Evolutionary conservation across 1,140 invertebrate species (phyloP), one percentile per base, ranked within the genome.

Genomic region (Diachasma alloeum): DNA sequence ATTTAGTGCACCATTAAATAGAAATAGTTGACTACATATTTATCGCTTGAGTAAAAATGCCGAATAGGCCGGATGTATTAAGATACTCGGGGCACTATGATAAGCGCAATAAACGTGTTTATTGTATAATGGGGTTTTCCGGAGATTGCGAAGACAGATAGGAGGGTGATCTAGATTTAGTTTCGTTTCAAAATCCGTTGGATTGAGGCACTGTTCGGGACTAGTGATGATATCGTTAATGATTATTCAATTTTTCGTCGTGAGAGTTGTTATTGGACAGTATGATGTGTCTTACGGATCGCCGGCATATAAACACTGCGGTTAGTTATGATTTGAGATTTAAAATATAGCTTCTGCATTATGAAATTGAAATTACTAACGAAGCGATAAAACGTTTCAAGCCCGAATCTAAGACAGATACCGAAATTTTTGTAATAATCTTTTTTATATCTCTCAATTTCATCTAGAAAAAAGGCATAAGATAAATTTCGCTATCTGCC

Each of bases 271-370:
- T 19, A 22, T 17, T 10, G 19, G 48, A 53, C 77, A 78, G 6
- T 37, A 72, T 11, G 77, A 78, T 48, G 24, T 72, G 22, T 78
- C 77, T 26, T 78, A 78, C 37, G 77, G 77, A 75, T 75, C 73
- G 66, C 69, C 77, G 6, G 67, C 72, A 15, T 78, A 78, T 56
- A 73, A 75, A 37, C 74, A 68, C 36, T 78, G 77, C 63, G 77
- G 77, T 78, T 70, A 74, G 72, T 66, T n/a, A 48, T 72, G 42
- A 53, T 37, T n/a, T 17, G 48, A 56, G 19, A 56, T 13, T 53
- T 70, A 11, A 4, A 1, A 42, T 4, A 42, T 31, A 31, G 31
- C 31, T 31, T 6, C 31, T 31, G 31, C 6, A 31, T 31, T 31
- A 31, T 2, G 10, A 42, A 42, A 13, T 42, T 11, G 39, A 4